Base-by-base conservation (phyloP, 2,888 invertebrate species). In the Microplitis deprimator region DNA sequence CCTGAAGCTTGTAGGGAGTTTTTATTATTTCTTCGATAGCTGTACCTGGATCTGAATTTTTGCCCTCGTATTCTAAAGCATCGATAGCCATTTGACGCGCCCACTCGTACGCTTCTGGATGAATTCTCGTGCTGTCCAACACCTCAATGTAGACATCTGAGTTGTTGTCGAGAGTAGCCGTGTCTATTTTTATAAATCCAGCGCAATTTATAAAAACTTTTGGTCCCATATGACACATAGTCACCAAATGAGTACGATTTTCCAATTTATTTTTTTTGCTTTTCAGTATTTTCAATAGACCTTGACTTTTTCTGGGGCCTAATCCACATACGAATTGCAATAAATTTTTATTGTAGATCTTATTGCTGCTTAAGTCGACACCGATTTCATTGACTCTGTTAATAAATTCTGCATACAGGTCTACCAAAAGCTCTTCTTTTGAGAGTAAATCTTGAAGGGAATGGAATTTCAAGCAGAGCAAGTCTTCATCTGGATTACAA, bases 81-180 rank as follows among this genome's bases (percentile, higher is more conserved):
- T 99, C 99, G 0, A 99, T 98, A 0, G 99, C 99, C 99, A 99
- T 99, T 91, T 99, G 99, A 61, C 99, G 92, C 0, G 99, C 99
- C 99, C 99, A 99, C 87, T 99, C 99, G 89, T 99, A 99, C 0
- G 98, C 98, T 91, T 99, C 99, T 0, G 99, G 99, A 91, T 99
- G 99, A 0, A 99, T 98, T 83, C 99, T 93, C 0, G 99, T 98
- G 0, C 98, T 98, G 87, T 99, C 99, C 73, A 99, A 91, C 1
- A 98, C 97, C 91, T 98, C 96, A 0, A 98, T 96, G 85, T 98
- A 98, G 0, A 97, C 96, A 87, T 98, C 98, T 0, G 98, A 98
- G 87, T 96, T 93, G 85, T 98, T 98, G 1, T 97, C 98, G 68
- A 98, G 91, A 80, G 97, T 97, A 87, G 96, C 97, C 0, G 98